Evolutionary conservation across 2,888 invertebrate genomes (phyloP), one percentile per base, ranked within the genome.

Genomic region (Lissonota sp.): DNA sequence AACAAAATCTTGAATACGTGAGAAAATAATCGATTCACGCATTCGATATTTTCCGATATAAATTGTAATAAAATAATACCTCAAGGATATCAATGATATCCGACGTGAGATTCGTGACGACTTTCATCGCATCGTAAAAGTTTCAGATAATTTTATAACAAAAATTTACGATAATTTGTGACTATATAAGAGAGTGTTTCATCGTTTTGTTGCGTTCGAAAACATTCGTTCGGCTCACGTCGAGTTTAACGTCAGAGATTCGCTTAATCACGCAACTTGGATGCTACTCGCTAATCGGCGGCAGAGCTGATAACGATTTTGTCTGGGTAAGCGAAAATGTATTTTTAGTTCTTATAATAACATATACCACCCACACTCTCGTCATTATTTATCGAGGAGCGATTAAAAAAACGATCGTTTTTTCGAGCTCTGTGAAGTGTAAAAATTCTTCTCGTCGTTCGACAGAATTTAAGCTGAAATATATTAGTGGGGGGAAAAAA

Each of bases 181-280:
- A 70, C 67, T 26, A 12, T 67, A 8, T 42, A 16, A 64, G 55
- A 26, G 42, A 80, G 80, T 80, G 80, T 39, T 66, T 66, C n/a
- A n/a, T n/a, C 51, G 0, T 12, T n/a, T n/a, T 37, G 8, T 58
- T 64, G 70, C 64, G 72, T 72, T 26, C 57, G 44, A 63, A 81
- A 77, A 77, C 73, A 69, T 73, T 73, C 58, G 71, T 39, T 73
- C 66, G 44, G 62, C 4, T 26, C 8, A 49, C 70, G 57, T 39
- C 12, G 63, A 69, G 53, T n/a, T n/a, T 12, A 60, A 26, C 64
- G 58, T 49, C 58, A 53, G 67, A 77, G 72, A 74, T 77, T 81
- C 84, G 70, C 73, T 82, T 78, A 44, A 75, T 70, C 80, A 46
- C 79, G 53, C 77, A 74, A 46, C 66, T 83, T 83, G 84, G 84